Percentiles rank a stretch among this genome's conserved stretches.
phyloP scores from a whole-genome alignment of 2,113 vertebrate genomes.

The Fregata magnificens region DNA sequence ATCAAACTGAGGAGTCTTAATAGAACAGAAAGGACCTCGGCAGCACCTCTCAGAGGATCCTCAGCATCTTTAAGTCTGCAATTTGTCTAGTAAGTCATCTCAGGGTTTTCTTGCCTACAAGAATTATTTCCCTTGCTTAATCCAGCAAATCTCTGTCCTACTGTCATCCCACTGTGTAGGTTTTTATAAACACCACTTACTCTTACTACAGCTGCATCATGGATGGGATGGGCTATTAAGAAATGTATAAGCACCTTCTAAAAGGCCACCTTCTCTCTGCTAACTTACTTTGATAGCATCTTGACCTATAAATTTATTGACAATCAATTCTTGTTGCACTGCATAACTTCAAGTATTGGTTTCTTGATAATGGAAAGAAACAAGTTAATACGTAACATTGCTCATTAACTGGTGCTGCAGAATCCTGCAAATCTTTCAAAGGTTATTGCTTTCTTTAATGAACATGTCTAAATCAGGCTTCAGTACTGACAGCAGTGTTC shows the following conservation, averaged over 20 bases:
- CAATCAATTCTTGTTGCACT: slow-evolving; percentile 38
- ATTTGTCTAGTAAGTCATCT: background rate
- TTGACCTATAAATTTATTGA: slow-evolving; percentile 9
- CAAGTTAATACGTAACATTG: background rate
- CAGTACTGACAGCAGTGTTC: background rate
- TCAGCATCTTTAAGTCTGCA: background rate
- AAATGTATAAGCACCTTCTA: slow-evolving; percentile 21
- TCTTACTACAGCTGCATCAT: background rate
- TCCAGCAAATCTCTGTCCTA: background rate
- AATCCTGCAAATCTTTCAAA: background rate
- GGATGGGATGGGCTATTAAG: background rate
- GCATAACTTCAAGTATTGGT: background rate
- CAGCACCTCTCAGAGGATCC: background rate
- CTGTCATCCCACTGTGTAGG: background rate
- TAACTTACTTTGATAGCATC: background rate
- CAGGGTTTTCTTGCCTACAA: background rate
- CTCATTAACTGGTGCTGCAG: background rate
- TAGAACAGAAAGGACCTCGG: background rate
- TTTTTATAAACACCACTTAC: background rate
- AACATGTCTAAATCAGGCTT: background rate
- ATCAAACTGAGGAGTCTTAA: background rate
- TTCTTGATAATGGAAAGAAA: background rate
- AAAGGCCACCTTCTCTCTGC: slow-evolving; percentile 5
- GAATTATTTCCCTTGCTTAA: background rate
- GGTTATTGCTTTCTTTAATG: background rate